Conservation (phyloP, 2,888 invertebrate species). For the Lapara coniferarum region DNA sequence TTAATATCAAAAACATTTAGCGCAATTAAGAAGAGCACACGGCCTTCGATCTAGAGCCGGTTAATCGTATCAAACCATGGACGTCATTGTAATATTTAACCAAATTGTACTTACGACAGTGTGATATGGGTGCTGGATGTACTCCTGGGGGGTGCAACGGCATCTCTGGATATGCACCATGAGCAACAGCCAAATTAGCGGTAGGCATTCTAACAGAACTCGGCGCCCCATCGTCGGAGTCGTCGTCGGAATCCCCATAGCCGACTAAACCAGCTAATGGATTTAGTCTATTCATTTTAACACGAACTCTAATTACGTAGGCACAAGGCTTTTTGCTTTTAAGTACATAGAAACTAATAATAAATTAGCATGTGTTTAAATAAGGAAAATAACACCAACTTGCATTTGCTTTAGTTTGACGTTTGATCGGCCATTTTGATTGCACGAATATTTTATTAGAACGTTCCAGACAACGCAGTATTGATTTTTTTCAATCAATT, state of each 20-base stretch:
- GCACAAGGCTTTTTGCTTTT: not conserved
- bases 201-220: not conserved
- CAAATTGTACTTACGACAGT: conserved; percentile 66
- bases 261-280: conserved; percentile 68
- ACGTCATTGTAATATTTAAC: not conserved
- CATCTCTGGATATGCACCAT: not conserved
- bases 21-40: too few relatives aligned
- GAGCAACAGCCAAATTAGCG: not conserved
- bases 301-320: not conserved
- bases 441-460: not conserved
- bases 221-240: conserved; percentile 56
- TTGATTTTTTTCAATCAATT: not conserved
- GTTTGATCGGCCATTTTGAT: conserved; percentile 12
- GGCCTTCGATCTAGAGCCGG: too few relatives aligned
- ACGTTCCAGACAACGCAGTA: not conserved
- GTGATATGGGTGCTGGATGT: conserved; percentile 72
- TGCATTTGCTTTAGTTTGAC: not conserved
- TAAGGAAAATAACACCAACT: not conserved
- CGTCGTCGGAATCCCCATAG: conserved; percentile 76
- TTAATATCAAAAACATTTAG: too few relatives aligned
- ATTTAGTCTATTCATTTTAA: conserved; percentile 70
- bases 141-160: conserved; percentile 48
- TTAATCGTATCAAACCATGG: too few relatives aligned
- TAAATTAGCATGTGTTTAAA: not conserved
- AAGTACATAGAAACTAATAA: not conserved